These are phyloP conservation scores for Drosophila kambysellisi DNA, from an alignment of 2,888 invertebrate genomes.

Conservation along the genomic window DNA sequence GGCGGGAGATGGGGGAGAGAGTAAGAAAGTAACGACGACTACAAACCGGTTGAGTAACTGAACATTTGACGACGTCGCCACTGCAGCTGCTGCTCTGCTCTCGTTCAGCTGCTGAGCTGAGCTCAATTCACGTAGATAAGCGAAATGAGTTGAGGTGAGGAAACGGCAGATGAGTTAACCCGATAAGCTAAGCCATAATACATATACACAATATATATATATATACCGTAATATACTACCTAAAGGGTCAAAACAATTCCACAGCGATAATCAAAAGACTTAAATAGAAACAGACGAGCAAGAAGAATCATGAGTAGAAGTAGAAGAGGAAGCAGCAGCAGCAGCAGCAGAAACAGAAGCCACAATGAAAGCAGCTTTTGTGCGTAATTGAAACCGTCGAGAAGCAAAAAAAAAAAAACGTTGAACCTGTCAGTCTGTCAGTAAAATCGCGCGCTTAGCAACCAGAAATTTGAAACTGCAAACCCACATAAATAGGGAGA, in stretches of 20 bases:
- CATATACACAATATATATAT: not conserved
- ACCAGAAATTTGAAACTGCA: slow-evolving; percentile 46
- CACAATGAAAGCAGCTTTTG: slow-evolving; percentile 17
- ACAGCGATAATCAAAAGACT: not conserved
- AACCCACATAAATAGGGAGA: slow-evolving; percentile 30
- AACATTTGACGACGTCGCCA: slow-evolving; percentile 24
- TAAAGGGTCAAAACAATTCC: slow-evolving; percentile 20
- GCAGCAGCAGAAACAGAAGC: not conserved
- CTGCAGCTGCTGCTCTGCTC: slow-evolving; percentile 1
- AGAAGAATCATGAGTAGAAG: not conserved
- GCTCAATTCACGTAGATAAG: slow-evolving; percentile 47
- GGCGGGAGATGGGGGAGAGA: not conserved
- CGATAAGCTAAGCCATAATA: slow-evolving; percentile 7
- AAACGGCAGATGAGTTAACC: slow-evolving; percentile 38
- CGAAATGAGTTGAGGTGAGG: slow-evolving; percentile 17
- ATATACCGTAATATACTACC: slow-evolving; percentile 7
- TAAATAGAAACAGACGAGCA: not conserved
- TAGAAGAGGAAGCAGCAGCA: not conserved
- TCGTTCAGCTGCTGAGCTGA: slow-evolving; percentile 4
- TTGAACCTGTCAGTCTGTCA: slow-evolving; percentile 55
- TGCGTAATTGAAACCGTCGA: slow-evolving; percentile 32
- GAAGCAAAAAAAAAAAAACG: slow-evolving; percentile 6
- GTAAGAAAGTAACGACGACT: slow-evolving; percentile 4
- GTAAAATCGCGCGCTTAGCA: slow-evolving; percentile 19
- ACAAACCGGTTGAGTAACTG: slow-evolving; percentile 53